These are phyloP conservation scores for Ceyx margarethae DNA, from an alignment of 2,113 vertebrate genomes.

Conservation along the genomic window DNA sequence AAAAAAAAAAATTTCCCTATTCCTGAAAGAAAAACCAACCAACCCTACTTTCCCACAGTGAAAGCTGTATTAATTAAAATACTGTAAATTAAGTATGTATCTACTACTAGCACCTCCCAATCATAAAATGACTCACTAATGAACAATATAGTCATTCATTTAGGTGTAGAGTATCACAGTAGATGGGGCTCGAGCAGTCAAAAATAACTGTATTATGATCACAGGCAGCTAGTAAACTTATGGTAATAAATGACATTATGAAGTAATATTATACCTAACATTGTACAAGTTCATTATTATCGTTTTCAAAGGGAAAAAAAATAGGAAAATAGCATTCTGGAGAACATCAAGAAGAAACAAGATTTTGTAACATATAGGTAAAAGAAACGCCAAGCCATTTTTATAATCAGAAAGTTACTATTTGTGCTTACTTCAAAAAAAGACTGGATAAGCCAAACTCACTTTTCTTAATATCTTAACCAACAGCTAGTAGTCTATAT, in stretches of 20 bases:
- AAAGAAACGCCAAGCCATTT: not conserved
- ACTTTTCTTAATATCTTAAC: not conserved
- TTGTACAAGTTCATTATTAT: not conserved
- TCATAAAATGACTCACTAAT: slow-evolving; percentile 9
- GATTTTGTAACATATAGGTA: not conserved
- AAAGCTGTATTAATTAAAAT: slow-evolving; percentile 1
- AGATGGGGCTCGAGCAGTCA: not conserved
- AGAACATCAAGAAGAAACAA: not conserved
- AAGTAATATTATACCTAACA: not conserved
- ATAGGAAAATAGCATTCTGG: not conserved
- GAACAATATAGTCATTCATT: slow-evolving; percentile 11
- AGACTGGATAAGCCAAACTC: not conserved
- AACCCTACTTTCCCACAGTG: not conserved
- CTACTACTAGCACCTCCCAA: not conserved
- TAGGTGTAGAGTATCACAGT: slow-evolving; percentile 7
- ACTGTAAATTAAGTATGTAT: not conserved
- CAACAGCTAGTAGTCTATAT: not conserved
- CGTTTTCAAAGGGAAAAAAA: not conserved
- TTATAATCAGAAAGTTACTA: not conserved
- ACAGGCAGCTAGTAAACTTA: slow-evolving; percentile 24
- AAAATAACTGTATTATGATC: slow-evolving; percentile 15
- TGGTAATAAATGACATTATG: slow-evolving; percentile 11
- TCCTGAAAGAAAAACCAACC: not conserved
- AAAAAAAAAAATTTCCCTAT: not conserved
- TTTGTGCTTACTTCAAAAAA: not conserved